Evolutionary conservation across 2,888 invertebrate genomes (phyloP).

Genomic region (Drosophila paracracens): DNA sequence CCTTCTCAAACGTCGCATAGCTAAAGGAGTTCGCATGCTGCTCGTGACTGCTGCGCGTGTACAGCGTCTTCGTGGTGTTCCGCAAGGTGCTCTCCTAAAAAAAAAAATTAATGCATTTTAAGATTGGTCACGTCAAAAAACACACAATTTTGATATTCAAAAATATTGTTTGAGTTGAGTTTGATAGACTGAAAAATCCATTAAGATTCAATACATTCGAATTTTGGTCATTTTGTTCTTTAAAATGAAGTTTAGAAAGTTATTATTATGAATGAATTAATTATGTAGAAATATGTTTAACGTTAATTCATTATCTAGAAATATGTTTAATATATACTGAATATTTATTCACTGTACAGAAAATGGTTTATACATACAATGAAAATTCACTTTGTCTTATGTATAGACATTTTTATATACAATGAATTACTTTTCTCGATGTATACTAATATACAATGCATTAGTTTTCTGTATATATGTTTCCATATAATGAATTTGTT

Average conservation of each 20-base stretch:
- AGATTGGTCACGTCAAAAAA: background rate
- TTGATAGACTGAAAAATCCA: background rate
- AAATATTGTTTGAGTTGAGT: background rate
- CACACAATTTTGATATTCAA: background rate
- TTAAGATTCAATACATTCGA: background rate
- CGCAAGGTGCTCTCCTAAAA: conserved; percentile 86
- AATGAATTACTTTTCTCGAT: background rate
- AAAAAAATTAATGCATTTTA: background rate
- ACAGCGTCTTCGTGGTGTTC: conserved; percentile 88
- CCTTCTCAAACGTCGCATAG: conserved; percentile 81
- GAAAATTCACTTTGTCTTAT: background rate
- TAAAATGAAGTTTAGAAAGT: background rate
- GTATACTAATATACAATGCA: background rate
- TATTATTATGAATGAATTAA: background rate
- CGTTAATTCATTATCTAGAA: background rate
- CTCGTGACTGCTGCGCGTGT: conserved; percentile 87
- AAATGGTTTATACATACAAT: background rate
- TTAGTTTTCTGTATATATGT: background rate
- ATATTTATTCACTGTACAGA: background rate
- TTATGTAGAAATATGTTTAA: background rate
- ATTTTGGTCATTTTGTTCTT: too few relatives aligned
- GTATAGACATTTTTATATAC: background rate
- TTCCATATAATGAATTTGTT: background rate
- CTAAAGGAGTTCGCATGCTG: conserved; percentile 82
- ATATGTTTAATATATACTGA: background rate